Percentiles rank a stretch among this genome's conserved stretches.
Conservation (phyloP, 2,113 vertebrate species). For the Micronycteris hirsuta region DNA sequence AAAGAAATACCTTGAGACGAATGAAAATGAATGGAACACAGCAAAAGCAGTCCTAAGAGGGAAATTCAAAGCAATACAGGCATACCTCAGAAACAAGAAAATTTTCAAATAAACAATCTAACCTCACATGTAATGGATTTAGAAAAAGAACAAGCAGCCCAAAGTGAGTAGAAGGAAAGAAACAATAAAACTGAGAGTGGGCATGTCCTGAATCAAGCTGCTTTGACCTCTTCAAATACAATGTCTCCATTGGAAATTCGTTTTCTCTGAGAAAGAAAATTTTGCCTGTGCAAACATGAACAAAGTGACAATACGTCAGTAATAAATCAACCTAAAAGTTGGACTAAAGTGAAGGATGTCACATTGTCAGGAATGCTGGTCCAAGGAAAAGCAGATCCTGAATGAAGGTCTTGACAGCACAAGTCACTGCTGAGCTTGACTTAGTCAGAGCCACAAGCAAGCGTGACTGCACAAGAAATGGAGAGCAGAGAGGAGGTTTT, state of each 20-base stretch:
- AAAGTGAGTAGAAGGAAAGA: not conserved
- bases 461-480: too few species aligned
- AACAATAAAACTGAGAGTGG: not conserved
- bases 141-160: not conserved
- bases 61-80: not conserved
- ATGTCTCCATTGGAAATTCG: not conserved
- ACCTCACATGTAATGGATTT: not conserved
- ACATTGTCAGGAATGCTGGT: not conserved
- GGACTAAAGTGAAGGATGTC: not conserved
- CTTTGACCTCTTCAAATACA: not conserved
- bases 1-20: not conserved
- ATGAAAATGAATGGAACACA: not conserved
- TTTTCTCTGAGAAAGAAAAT: not conserved
- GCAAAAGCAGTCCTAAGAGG: not conserved
- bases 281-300: not conserved
- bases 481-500: not conserved
- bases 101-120: not conserved
- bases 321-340: not conserved
- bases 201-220: not conserved
- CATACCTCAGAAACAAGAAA: not conserved
- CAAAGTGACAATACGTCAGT: not conserved
- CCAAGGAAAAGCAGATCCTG: not conserved
- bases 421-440: not conserved
- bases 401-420: not conserved
- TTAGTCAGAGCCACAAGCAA: not conserved